These are phyloP conservation scores for Drosophila triauraria DNA, from an alignment of 1,140 invertebrate genomes.

Conservation along the genomic window DNA sequence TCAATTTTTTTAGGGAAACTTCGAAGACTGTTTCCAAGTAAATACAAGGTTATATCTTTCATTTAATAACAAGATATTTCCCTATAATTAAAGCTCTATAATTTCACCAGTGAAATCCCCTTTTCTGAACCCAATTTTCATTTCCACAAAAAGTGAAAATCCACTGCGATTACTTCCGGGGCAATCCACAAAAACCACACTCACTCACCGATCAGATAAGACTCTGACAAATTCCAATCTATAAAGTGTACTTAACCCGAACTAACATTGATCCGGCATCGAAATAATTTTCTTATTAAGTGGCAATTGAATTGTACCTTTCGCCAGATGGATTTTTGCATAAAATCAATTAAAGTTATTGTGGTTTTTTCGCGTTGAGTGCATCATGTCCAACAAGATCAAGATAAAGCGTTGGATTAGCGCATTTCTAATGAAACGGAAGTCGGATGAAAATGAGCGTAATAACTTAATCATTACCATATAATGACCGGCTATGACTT, in stretches of 20 bases:
- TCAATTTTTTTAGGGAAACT: not conserved
- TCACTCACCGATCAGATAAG: conserved; percentile 8
- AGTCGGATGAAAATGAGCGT: conserved; percentile 46
- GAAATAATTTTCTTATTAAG: conserved; percentile 38
- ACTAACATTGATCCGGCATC: conserved; percentile 37
- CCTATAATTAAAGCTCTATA: not conserved
- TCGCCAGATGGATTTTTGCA: conserved; percentile 54
- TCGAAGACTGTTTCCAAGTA: no score
- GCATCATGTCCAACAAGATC: conserved; percentile 75
- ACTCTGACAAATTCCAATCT: conserved; percentile 32
- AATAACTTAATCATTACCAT: conserved; percentile 60
- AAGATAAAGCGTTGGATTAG: conserved; percentile 59
- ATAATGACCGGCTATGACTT: conserved; percentile 40
- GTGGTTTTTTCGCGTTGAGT: conserved; percentile 67
- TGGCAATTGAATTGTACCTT: conserved; percentile 51
- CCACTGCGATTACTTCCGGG: conserved; percentile 11
- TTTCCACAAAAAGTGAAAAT: conserved; percentile 5
- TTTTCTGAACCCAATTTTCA: not conserved
- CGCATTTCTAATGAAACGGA: conserved; percentile 68
- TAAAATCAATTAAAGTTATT: conserved; percentile 68
- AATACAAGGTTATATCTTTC: not conserved
- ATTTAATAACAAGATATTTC: not conserved
- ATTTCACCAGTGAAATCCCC: not conserved
- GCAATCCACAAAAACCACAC: not conserved
- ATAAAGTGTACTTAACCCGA: conserved; percentile 42